Percentiles rank a stretch among this genome's conserved stretches.
phyloP scores from a whole-genome alignment of 2,888 invertebrate genomes.

The Drosophila anomalata region DNA sequence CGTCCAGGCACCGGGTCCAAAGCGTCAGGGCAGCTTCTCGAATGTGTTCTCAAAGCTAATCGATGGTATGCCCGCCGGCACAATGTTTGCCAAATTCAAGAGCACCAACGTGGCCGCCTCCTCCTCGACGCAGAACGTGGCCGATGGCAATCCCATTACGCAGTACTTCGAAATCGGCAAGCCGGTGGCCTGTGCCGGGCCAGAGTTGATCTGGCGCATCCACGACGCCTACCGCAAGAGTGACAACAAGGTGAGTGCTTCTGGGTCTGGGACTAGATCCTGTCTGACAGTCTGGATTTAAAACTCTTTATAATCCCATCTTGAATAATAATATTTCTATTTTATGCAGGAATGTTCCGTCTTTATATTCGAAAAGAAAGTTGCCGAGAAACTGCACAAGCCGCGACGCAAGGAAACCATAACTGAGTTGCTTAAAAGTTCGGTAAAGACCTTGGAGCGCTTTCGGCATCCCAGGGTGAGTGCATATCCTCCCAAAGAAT shows the following conservation, averaged over 20 bases:
- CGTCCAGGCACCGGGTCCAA: conserved; percentile 54
- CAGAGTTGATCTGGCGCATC: conserved; percentile 95
- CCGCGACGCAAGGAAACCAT: conserved; percentile 96
- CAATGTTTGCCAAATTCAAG: conserved; percentile 91
- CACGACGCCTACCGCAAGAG: conserved; percentile 94
- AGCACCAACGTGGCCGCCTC: conserved; percentile 85
- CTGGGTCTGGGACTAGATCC: too few relatives aligned
- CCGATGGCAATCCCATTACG: conserved; percentile 92
- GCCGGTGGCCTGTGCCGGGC: conserved; percentile 92
- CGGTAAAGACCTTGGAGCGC: conserved; percentile 91
- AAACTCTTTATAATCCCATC: too few relatives aligned
- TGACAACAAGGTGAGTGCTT: conserved; percentile 92
- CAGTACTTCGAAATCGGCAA: conserved; percentile 94
- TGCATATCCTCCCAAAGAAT: background rate
- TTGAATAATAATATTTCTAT: background rate
- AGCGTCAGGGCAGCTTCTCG: conserved; percentile 82
- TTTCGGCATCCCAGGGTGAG: conserved; percentile 92
- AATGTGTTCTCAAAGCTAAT: conserved; percentile 84
- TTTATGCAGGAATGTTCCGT: conserved; percentile 94
- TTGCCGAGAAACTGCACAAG: conserved; percentile 96
- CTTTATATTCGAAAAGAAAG: conserved; percentile 96
- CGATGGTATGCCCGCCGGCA: conserved; percentile 85
- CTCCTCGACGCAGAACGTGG: conserved; percentile 84
- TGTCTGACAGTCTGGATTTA: too few relatives aligned
- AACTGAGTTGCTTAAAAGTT: conserved; percentile 92